Evolutionary conservation across 2,888 invertebrate species (phyloP).

Genomic region (Heliconius ethilla): DNA sequence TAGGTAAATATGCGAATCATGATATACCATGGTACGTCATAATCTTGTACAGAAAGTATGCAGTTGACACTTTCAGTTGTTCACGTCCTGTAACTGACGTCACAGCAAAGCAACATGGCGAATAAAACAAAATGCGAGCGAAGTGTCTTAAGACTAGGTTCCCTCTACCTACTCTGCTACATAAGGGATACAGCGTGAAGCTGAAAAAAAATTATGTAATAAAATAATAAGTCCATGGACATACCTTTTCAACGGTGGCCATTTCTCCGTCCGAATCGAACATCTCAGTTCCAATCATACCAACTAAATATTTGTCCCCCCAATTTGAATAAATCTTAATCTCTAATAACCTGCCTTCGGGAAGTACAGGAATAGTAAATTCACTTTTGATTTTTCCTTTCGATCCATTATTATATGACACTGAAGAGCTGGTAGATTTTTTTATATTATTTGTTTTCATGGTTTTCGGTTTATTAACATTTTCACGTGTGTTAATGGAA

Average conservation of each 20-base stretch:
- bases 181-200: too few species aligned
- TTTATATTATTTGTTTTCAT: constrained; percentile 54
- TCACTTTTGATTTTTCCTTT: constrained; percentile 64
- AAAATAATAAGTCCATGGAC: not conserved
- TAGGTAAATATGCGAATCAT: too few species aligned
- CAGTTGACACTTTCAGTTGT: too few species aligned
- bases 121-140: too few species aligned
- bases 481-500: constrained; percentile 16
- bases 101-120: too few species aligned
- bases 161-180: too few species aligned
- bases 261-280: constrained; percentile 84
- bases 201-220: too few species aligned
- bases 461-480: constrained; percentile 28
- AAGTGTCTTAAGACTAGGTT: too few species aligned
- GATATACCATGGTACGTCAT: too few species aligned
- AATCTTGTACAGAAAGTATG: too few species aligned
- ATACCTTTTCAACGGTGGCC: constrained; percentile 83
- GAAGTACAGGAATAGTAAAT: constrained; percentile 90
- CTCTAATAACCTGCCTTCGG: constrained; percentile 84
- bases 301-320: constrained; percentile 91
- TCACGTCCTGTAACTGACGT: too few species aligned
- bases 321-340: constrained; percentile 88
- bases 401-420: constrained; percentile 51
- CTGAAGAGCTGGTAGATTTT: constrained; percentile 57
- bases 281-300: constrained; percentile 89